Percentiles rank a stretch among this genome's conserved stretches.
Evolutionary conservation across 2,888 invertebrate species (phyloP).

Genomic region (Ochropleura plecta): DNA sequence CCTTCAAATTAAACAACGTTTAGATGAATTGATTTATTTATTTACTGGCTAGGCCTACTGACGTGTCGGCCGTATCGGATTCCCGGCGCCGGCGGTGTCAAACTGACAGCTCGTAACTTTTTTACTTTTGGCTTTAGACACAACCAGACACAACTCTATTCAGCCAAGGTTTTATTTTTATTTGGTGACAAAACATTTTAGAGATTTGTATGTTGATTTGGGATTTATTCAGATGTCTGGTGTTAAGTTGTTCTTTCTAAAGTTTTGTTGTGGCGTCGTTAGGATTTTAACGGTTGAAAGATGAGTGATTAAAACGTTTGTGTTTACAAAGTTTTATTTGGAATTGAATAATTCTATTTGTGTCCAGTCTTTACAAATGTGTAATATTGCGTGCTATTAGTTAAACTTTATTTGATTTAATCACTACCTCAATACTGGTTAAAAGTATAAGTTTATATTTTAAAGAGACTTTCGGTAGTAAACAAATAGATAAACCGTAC

Average conservation of each 20-base stretch:
- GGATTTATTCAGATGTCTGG: conserved; percentile 67
- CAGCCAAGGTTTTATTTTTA: conserved; percentile 77
- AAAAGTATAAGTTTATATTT: neutral
- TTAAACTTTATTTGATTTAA: neutral
- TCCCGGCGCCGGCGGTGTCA: conserved; percentile 86
- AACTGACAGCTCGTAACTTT: conserved; percentile 83
- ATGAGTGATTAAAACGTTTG: conserved; percentile 51
- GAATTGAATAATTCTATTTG: conserved; percentile 9
- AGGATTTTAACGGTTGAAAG: conserved; percentile 53
- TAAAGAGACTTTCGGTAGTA: neutral
- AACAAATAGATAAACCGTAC: too few species aligned
- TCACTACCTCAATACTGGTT: neutral
- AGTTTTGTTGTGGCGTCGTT: conserved; percentile 61
- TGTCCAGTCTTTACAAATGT: neutral
- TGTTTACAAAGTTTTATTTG: conserved; percentile 29
- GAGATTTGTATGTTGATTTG: conserved; percentile 73
- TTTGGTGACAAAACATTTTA: conserved; percentile 80
- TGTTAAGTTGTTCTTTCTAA: conserved; percentile 66
- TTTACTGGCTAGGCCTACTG: conserved; percentile 83
- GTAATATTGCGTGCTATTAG: neutral
- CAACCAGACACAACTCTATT: conserved; percentile 75
- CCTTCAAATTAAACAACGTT: conserved; percentile 58
- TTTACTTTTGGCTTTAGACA: conserved; percentile 76
- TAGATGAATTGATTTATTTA: conserved; percentile 68
- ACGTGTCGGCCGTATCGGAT: conserved; percentile 76